Percentiles rank a stretch among this genome's conserved stretches.
These are phyloP conservation scores for Halichondria panicea DNA, from an alignment of 37 sponge, comb jelly and placozoan species.

Conservation along the genomic window DNA sequence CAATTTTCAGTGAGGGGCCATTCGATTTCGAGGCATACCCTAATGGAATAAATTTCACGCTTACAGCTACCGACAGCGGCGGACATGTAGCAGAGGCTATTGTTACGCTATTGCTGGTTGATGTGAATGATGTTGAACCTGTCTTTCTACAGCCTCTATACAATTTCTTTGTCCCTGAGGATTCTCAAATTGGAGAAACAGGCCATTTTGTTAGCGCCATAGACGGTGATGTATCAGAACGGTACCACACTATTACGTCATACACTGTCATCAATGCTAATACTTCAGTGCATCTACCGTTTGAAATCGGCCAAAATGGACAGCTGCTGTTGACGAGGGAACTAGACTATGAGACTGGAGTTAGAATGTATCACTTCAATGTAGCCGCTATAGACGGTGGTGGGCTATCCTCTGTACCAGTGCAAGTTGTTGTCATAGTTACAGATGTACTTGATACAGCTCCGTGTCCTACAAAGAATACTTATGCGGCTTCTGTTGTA, in stretches of 20 bases:
- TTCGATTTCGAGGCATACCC: conserved; percentile 55
- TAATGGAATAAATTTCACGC: conserved; percentile 8
- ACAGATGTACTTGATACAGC: conserved; percentile 43
- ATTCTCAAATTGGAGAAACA: neutral
- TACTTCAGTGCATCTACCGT: conserved; percentile 34
- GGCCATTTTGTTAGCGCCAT: conserved; percentile 18
- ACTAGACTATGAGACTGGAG: conserved; percentile 40
- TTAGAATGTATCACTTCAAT: conserved; percentile 9
- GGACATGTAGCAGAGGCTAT: conserved; percentile 6
- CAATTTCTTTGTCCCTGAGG: conserved; percentile 36
- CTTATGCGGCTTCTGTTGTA: conserved; percentile 2
- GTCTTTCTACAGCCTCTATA: conserved; percentile 31
- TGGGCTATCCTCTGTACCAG: conserved; percentile 7
- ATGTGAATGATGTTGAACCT: conserved; percentile 56
- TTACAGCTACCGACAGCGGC: conserved; percentile 18
- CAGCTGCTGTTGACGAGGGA: neutral
- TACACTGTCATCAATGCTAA: no score
- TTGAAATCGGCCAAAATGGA: conserved; percentile 14
- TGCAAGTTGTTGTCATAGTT: conserved; percentile 15
- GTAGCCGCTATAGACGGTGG: conserved; percentile 33
- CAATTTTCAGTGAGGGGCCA: conserved; percentile 39
- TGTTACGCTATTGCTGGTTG: conserved; percentile 20
- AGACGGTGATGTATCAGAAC: conserved; percentile 36
- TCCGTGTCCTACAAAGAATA: conserved; percentile 31
- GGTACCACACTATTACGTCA: no score